These are phyloP conservation scores for Ctenopoma kingsleyae DNA, from an alignment of 2,797 vertebrate species.

Conservation along the genomic window DNA sequence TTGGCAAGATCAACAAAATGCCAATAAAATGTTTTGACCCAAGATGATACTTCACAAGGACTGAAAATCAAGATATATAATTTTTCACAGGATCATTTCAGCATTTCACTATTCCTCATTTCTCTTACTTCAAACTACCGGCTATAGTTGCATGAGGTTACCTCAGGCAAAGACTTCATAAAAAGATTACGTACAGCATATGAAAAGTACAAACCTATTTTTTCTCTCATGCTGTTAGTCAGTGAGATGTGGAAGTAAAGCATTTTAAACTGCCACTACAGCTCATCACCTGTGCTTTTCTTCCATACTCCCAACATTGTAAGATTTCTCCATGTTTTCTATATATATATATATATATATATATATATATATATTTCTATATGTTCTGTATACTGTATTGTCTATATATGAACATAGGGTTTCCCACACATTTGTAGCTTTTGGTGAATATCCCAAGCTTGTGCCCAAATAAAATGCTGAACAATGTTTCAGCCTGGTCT, in stretches of 20 bases:
- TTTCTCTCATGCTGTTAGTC: neutral
- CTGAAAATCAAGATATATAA: neutral
- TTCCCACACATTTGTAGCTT: too few species aligned
- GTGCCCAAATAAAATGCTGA: too few species aligned
- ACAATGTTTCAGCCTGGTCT: too few species aligned
- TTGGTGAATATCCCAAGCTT: too few species aligned
- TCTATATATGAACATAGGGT: too few species aligned
- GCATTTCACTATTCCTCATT: neutral
- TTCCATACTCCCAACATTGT: too few species aligned
- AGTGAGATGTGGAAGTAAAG: neutral
- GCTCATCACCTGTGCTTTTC: neutral
- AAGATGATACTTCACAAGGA: neutral
- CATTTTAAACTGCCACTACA: neutral
- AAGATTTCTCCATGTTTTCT: too few species aligned
- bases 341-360: too few species aligned
- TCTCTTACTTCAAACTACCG: neutral
- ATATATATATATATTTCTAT: too few species aligned
- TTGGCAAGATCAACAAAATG: neutral
- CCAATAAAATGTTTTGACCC: neutral
- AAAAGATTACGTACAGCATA: neutral
- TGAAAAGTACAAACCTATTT: neutral
- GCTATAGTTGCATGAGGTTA: neutral
- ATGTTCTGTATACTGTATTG: too few species aligned
- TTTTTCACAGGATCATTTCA: neutral
- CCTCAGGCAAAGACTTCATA: conserved; percentile 17